Evolutionary conservation across 2,113 vertebrate species (phyloP).

Genomic region (Mesocricetus auratus): DNA sequence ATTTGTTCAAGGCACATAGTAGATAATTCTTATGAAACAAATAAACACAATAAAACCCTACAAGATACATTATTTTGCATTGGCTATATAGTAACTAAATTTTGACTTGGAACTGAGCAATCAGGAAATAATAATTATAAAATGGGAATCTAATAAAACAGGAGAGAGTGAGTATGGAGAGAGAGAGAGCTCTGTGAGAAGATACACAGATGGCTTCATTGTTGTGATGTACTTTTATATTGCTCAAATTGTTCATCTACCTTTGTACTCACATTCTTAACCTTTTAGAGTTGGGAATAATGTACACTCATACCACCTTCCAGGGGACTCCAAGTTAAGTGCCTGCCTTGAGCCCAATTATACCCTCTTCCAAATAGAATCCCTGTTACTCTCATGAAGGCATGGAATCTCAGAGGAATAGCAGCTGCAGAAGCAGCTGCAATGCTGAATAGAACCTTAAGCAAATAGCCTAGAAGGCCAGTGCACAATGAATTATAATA

Average conservation of each 20-base stretch:
- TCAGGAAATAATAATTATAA: background rate
- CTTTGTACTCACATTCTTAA: constrained; percentile 19
- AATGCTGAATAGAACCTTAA: constrained; percentile 80
- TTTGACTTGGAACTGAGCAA: background rate
- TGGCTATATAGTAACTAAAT: background rate
- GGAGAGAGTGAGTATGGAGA: background rate
- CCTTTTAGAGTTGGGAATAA: constrained; percentile 47
- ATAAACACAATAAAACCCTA: background rate
- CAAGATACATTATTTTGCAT: background rate
- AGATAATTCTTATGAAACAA: background rate
- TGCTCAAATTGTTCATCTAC: constrained; percentile 26
- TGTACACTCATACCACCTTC: constrained; percentile 27
- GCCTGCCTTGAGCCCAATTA: constrained; percentile 72
- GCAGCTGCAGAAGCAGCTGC: constrained; percentile 74
- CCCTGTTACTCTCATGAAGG: constrained; percentile 42
- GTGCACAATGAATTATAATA: constrained; percentile 83
- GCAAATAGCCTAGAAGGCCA: constrained; percentile 78
- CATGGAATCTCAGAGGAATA: constrained; percentile 61
- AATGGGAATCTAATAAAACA: background rate
- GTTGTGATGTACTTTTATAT: background rate
- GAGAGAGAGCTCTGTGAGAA: background rate
- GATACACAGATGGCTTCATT: background rate
- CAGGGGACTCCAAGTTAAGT: constrained; percentile 67
- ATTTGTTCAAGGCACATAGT: background rate
- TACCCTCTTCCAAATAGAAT: constrained; percentile 58